Conservation (phyloP, 2,113 vertebrate species). For the Chaetodon auriga region DNA sequence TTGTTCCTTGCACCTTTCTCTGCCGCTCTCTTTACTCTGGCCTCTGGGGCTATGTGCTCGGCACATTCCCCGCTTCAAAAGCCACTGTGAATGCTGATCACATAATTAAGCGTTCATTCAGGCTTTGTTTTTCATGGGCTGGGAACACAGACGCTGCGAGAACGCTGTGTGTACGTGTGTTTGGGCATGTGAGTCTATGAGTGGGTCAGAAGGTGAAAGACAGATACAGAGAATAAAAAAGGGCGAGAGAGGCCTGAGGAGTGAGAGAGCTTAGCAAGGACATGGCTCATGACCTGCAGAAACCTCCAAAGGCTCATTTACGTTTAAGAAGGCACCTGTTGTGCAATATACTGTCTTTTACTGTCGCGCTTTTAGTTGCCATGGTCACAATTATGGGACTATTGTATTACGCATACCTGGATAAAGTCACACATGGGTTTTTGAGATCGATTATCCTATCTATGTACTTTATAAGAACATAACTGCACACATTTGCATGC, state of each 20-base stretch:
- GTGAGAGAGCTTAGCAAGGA: not conserved
- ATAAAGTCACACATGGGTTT: no score
- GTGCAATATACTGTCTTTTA: not conserved
- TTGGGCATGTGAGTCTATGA: not conserved
- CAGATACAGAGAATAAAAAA: not conserved
- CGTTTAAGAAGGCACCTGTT: not conserved
- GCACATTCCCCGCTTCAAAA: slow-evolving; percentile 44
- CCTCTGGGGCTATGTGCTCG: slow-evolving; percentile 14
- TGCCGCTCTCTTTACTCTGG: not conserved
- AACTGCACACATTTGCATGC: no score
- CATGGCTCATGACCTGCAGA: not conserved
- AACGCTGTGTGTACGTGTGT: slow-evolving; percentile 8
- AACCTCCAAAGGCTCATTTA: not conserved
- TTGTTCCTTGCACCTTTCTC: not conserved
- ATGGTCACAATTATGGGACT: not conserved
- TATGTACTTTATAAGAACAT: no score
- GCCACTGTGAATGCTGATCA: slow-evolving; percentile 16
- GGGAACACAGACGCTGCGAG: slow-evolving; percentile 15
- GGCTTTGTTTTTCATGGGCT: slow-evolving; percentile 24
- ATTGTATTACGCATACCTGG: no score
- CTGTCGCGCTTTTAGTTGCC: not conserved
- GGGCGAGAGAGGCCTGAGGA: not conserved
- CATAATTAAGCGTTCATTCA: slow-evolving; percentile 20
- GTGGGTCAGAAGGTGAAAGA: slow-evolving; percentile 1
- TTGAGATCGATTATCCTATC: no score